Conservation (phyloP, 2,888 invertebrate species). For the Bibio marci region DNA sequence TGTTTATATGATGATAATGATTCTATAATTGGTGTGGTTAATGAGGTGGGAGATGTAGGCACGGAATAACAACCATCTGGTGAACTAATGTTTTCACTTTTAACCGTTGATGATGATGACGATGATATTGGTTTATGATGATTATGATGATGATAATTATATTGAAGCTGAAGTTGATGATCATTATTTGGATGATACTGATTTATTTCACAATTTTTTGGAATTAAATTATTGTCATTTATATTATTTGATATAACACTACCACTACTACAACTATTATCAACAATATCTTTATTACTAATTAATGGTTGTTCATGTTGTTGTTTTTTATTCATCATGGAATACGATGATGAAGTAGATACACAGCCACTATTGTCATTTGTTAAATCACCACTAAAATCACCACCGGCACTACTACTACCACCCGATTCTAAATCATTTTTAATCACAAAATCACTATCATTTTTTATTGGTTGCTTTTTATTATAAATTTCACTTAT, state of each 20-base stretch:
- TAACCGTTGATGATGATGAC: constrained; percentile 28
- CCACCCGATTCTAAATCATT: constrained; percentile 5
- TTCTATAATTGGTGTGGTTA: constrained; percentile 28
- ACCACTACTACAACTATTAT: background rate
- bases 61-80: constrained; percentile 29
- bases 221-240: background rate
- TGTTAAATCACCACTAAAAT: constrained; percentile 3
- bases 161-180: no score
- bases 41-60: constrained; percentile 32
- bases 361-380: constrained; percentile 2
- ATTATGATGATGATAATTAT: background rate
- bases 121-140: constrained; percentile 16
- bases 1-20: constrained; percentile 13
- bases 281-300: background rate
- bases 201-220: background rate
- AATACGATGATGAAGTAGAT: constrained; percentile 1
- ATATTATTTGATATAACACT: background rate
- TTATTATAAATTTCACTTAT: background rate
- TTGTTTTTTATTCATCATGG: background rate
- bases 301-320: background rate
- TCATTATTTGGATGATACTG: background rate
- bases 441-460: constrained; percentile 5
- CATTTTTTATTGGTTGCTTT: background rate
- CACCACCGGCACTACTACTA: constrained; percentile 3
- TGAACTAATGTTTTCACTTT: constrained; percentile 19